A percentile compares a stretch with the other conserved stretches of the same genome.
These are phyloP conservation scores for Diabrotica balteata DNA, from an alignment of 2,888 invertebrate genomes.

Conservation along the genomic window DNA sequence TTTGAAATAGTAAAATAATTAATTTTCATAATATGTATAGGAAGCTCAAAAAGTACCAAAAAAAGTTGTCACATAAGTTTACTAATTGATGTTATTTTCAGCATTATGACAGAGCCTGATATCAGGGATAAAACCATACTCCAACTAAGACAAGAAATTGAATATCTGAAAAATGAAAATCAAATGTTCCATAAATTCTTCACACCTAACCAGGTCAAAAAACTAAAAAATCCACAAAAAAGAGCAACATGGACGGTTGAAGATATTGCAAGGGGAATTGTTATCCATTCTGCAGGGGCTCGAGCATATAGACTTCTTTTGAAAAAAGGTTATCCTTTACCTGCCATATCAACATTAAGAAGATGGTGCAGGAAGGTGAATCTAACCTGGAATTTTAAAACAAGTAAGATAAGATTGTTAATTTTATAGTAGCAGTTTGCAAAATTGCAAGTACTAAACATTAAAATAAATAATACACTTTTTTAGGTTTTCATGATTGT, in stretches of 20 bases:
- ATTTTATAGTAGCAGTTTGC: not conserved
- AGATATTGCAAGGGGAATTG: constrained; percentile 37
- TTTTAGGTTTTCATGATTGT: constrained; percentile 8
- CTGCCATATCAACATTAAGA: constrained; percentile 35
- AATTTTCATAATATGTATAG: no score
- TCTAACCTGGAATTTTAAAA: no score
- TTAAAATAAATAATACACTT: not conserved
- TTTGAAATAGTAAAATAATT: no score
- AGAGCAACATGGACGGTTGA: constrained; percentile 25
- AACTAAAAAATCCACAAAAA: not conserved
- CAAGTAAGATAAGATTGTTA: no score
- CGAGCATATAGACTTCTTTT: constrained; percentile 35
- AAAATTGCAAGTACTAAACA: not conserved
- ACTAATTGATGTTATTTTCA: no score
- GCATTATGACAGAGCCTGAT: no score
- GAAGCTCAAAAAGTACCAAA: no score
- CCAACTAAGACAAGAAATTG: no score
- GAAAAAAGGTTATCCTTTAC: constrained; percentile 39
- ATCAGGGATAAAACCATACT: no score
- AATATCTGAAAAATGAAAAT: no score
- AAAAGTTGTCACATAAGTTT: no score
- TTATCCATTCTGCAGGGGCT: constrained; percentile 34
- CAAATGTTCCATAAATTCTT: not conserved
- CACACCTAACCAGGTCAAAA: not conserved
- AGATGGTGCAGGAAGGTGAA: constrained; percentile 36